Evolutionary conservation across 2,888 invertebrate genomes (phyloP).

Genomic region (Protodeltote pygarga): DNA sequence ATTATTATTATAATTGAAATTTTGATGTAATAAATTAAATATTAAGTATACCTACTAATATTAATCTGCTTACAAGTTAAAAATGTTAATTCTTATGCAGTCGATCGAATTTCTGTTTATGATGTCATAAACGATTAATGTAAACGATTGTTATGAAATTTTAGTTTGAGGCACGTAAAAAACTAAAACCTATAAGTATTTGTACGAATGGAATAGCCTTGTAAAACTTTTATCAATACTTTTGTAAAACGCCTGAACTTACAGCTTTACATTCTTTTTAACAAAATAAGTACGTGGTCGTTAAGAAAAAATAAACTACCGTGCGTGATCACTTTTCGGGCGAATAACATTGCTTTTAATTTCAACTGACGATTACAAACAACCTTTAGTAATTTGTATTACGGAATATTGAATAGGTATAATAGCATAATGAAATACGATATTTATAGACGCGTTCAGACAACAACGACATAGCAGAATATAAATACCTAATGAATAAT

Average conservation of each 20-base stretch:
- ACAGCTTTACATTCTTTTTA: constrained; percentile 7
- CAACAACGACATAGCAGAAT: constrained; percentile 24
- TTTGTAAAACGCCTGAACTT: constrained; percentile 5
- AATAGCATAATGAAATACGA: constrained; percentile 11
- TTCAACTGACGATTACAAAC: constrained; percentile 8
- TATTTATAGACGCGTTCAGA: constrained; percentile 31
- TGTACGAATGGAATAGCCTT: constrained; percentile 39
- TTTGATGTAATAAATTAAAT: too few relatives aligned
- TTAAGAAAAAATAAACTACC: constrained; percentile 19
- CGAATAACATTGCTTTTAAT: constrained; percentile 22
- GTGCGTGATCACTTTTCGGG: constrained; percentile 23
- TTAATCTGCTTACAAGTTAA: too few relatives aligned
- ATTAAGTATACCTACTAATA: too few relatives aligned
- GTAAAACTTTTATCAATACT: constrained; percentile 30
- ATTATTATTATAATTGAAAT: too few relatives aligned
- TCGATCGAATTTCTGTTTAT: too few relatives aligned
- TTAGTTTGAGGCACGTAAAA: too few relatives aligned
- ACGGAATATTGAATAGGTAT: constrained; percentile 6
- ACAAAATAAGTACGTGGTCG: constrained; percentile 1
- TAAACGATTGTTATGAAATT: too few relatives aligned
- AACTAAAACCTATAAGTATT: too few relatives aligned
- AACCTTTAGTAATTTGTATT: constrained; percentile 8
- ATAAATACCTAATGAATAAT: constrained; percentile 40
- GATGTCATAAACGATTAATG: too few relatives aligned
- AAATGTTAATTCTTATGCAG: too few relatives aligned